Evolutionary conservation across 2,797 vertebrate genomes (phyloP), one percentile per base, ranked within the genome.

Genomic region (Cyprinodon diabolis): DNA sequence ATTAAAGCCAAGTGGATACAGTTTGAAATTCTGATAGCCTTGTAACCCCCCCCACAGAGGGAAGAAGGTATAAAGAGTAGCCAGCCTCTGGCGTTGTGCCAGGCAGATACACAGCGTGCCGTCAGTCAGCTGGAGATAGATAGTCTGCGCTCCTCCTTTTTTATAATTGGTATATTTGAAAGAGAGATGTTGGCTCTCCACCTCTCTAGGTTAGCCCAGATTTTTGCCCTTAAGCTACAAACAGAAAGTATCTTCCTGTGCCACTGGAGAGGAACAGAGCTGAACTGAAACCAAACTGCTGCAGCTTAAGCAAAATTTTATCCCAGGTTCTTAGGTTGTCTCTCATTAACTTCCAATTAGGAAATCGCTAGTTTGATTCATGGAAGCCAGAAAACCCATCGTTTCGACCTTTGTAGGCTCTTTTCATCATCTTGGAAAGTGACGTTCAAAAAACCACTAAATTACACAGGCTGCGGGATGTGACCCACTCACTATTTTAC

Each of bases 21-120:
- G 76, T 76, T 84, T 89, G 77, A 91, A 83, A 82, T 76, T 72
- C 48, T 78, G 79, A 75, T 62, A 77, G 30, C 52, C 57, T 63
- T 4, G 35, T 43, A 0, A 12, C 30, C 30, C 37, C 69, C 60
- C 60, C 4, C 13, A n/a, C 54, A n/a, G n/a, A 65, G 79, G 80
- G 62, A 43, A 1, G 9, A 58, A n/a, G 14, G 23, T 47, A 72
- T 72, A 54, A 66, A 67, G 76, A 77, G 77, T n/a, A 40, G 68
- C 73, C 73, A 71, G 68, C 68, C 83, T 49, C 70, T 30, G 72
- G 82, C 78, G 62, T 6, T 67, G 68, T 69, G 68, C 69, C 72
- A 74, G 71, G 57, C 70, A 81, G 87, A 79, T n/a, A 1, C 54
- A 58, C 13, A 11, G 55, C 70, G 52, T 17, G 48, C 56, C n/a